Evolutionary conservation across 2,888 invertebrate species (phyloP), one percentile per base, ranked within the genome.

Genomic region (Dicyrtomina minuta): DNA sequence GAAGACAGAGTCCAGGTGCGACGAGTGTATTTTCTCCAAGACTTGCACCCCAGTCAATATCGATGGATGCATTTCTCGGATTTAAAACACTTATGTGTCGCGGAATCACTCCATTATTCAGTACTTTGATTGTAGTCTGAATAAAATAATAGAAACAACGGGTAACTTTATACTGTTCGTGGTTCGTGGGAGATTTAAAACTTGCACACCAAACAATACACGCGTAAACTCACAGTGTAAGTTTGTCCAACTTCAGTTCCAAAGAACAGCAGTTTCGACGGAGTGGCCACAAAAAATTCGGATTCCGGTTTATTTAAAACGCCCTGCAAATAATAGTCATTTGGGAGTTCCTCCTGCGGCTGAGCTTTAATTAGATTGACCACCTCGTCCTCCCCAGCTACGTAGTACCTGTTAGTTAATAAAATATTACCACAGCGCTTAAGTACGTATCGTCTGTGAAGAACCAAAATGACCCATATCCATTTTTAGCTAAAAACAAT

Each of bases 71-170:
- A 41, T 68, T 74, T 0, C 33, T 15, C 12, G 75, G 75, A n/a
- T 70, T 71, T 44, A 75, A 49, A 0, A 75, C 67, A 12, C 49
- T 58, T 15, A 75, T 59, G 44, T 71, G 44, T n/a, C 72, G 68
- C 8, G 75, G 70, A 12, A 58, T 20, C 2, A 26, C n/a, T 6
- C 72, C 75, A 5, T 68, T 65, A 44, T 75, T 75, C 24, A 53
- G 22, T 3, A 68, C 61, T 55, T 56, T 53, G 5, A 68, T 17
- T 5, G 41, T 43, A 33, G 22, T 22, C 68, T 68, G 24, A 10
- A 33, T 33, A 33, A 33, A 33, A 33, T 33, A 3, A 15, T 17
- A 58, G 13, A 46, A 20, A n/a, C n/a, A n/a, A n/a, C n/a, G n/a
- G n/a, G n/a, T n/a, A n/a, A n/a, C n/a, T n/a, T n/a, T n/a, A n/a